Conservation (phyloP, 2,113 vertebrate genomes). For the Calidris pygmaea region DNA sequence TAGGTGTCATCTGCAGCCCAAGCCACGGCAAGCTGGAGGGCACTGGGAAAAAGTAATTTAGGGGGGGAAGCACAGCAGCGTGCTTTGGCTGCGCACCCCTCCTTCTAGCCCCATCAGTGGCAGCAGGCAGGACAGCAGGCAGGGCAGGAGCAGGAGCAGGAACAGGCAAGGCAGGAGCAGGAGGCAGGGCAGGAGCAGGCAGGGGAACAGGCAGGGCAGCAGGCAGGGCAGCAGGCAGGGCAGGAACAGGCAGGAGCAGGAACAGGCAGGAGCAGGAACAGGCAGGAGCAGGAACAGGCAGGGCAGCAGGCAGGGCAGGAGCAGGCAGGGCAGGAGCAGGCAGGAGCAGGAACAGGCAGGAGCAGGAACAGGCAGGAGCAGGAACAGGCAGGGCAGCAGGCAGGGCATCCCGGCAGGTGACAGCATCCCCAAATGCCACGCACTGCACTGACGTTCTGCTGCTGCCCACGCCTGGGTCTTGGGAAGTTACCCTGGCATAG, state of each 20-base stretch:
- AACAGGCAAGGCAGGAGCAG: no score
- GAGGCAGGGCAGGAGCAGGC: no score
- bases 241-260: no score
- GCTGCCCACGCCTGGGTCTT: background rate
- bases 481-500: background rate
- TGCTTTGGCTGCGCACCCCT: background rate
- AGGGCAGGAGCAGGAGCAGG: background rate
- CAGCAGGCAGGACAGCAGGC: background rate
- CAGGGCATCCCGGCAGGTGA: background rate
- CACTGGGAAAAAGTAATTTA: background rate
- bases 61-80: background rate
- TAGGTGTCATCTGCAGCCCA: background rate
- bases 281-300: no score
- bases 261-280: no score
- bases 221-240: no score
- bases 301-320: no score
- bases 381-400: no score
- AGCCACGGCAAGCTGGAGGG: background rate
- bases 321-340: no score
- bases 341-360: no score
- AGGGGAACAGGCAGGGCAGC: no score
- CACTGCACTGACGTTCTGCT: background rate
- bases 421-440: fast-evolving
- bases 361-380: no score
- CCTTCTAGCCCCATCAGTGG: background rate